These are phyloP conservation scores for Aldabrachelys gigantea DNA, from an alignment of 2,113 vertebrate species.

Conservation along the genomic window DNA sequence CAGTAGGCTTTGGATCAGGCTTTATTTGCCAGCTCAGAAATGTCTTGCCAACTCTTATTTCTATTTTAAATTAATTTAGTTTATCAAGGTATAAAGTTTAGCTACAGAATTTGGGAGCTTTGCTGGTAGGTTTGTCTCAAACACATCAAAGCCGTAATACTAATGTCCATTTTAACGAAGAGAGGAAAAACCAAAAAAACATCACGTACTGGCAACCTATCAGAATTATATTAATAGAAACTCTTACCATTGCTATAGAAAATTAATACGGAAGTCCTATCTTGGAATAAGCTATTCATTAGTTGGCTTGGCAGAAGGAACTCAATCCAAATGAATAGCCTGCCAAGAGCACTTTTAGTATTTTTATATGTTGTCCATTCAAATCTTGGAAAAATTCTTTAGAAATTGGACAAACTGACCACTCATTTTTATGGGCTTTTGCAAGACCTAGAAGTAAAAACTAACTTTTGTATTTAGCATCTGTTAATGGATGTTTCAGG, in stretches of 20 bases:
- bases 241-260: slow-evolving; percentile 70
- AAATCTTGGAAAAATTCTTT: slow-evolving; percentile 73
- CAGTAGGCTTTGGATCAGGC: not conserved
- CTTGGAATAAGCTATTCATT: slow-evolving; percentile 74
- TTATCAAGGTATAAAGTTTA: not conserved
- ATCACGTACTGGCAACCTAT: slow-evolving; percentile 48
- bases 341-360: slow-evolving; percentile 75
- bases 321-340: slow-evolving; percentile 51
- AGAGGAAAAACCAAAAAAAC: not conserved
- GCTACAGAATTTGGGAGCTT: not conserved
- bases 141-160: not conserved
- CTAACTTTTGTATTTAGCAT: slow-evolving; percentile 69
- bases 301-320: slow-evolving; percentile 70
- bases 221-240: slow-evolving; percentile 61
- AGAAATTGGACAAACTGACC: slow-evolving; percentile 73
- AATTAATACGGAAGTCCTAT: slow-evolving; percentile 71
- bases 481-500: slow-evolving; percentile 71
- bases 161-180: not conserved
- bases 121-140: not conserved
- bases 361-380: slow-evolving; percentile 71
- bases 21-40: not conserved
- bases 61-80: not conserved
- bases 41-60: not conserved
- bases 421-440: slow-evolving; percentile 60
- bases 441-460: slow-evolving; percentile 64